phyloP scores from a whole-genome alignment of 2,888 invertebrate genomes.

The Erebia palarica region DNA sequence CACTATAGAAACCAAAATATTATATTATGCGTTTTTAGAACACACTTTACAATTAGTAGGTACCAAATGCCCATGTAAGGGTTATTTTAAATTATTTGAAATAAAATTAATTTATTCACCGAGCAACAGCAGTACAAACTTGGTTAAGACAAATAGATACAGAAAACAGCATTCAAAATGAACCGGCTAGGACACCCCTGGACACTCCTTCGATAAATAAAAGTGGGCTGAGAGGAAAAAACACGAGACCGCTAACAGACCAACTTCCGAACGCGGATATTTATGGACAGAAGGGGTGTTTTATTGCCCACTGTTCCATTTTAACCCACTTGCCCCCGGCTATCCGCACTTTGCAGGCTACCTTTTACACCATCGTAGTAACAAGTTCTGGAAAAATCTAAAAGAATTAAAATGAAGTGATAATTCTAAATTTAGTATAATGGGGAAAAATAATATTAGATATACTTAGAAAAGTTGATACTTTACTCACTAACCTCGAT shows the following conservation, averaged over 20 bases:
- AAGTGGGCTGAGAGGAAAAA: slow-evolving; percentile 64
- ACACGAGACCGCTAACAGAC: slow-evolving; percentile 79
- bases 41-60: background rate
- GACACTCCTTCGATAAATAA: slow-evolving; percentile 69
- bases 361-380: slow-evolving; percentile 50
- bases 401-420: background rate
- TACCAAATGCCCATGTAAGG: background rate
- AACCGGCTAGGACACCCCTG: slow-evolving; percentile 53
- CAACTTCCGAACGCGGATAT: slow-evolving; percentile 79
- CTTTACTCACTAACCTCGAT: too few relatives aligned
- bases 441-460: too few relatives aligned
- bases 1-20: too few relatives aligned
- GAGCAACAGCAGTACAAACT: background rate
- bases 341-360: slow-evolving; percentile 67
- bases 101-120: background rate
- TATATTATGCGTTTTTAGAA: background rate
- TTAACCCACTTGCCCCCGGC: slow-evolving; percentile 80
- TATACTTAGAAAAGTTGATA: too few relatives aligned
- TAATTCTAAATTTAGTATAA: too few relatives aligned
- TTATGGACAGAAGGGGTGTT: slow-evolving; percentile 80
- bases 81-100: background rate
- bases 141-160: background rate
- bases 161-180: slow-evolving; percentile 14
- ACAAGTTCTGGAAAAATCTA: background rate
- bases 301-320: slow-evolving; percentile 74